Base-by-base conservation (phyloP, 2,888 invertebrate species). In the Ormyrus rosae region DNA sequence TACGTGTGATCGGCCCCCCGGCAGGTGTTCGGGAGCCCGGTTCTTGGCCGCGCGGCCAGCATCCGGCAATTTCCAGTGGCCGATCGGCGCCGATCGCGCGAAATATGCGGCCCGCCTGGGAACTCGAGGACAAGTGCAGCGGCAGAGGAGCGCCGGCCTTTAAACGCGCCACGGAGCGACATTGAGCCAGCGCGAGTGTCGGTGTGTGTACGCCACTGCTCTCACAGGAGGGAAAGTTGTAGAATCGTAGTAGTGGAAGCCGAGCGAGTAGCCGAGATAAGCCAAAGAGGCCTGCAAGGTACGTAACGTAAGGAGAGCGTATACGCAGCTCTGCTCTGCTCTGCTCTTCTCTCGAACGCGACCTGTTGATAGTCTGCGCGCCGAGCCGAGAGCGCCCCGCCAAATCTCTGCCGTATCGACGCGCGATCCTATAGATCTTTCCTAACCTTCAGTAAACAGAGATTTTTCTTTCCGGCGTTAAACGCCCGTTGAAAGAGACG, bases 61-160 rank as follows among this genome's bases (percentile, higher is more conserved):
- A 34, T 34, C 34, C 34, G 34, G 34, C 34, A 34, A 34, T 34
- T 34, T 34, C 34, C 34, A 34, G 34, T 34, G 34, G 34, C 60
- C 11, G 48, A 11, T 34, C 46, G 53, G 53, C 67, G 3, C 48
- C 46, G 63, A n/a, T 34, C 45, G 4, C 61, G 11, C 5, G 61
- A 80, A 80, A 71, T 80, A 76, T 80, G 75, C 75, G 61, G 71
- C 61, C 50, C 60, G 80, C 69, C 48, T 69, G 75, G 70, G 70
- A 80, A 51, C 70, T 65, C 80, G 75, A 75, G 76, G 76, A 80
- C 80, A 76, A 80, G 80, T 80, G 80, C 72, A 75, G 56, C 73
- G 19, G n/a, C 8, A 70, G 69, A 63, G 64, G 67, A 55, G 69
- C 68, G 69, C 77, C 77, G 77, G 77, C 63, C 77, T 81, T 81